Conservation (phyloP, 2,113 vertebrate genomes). For the Xiphias gladius region DNA sequence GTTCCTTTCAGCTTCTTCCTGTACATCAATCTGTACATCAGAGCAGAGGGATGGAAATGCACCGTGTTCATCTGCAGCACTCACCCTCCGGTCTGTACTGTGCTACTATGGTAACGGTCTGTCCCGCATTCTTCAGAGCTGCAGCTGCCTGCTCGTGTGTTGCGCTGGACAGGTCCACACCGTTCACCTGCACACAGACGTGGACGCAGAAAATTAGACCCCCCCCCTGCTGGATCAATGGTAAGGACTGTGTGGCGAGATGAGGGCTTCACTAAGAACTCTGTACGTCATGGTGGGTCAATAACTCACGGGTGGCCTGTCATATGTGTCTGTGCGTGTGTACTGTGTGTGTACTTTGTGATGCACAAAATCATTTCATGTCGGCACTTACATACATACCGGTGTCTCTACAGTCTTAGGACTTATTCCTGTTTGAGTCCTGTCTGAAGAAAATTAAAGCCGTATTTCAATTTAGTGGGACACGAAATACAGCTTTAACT, state of each 20-base stretch:
- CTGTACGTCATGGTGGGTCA: not conserved
- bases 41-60: not conserved
- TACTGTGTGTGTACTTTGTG: slow-evolving; percentile 13
- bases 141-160: slow-evolving; percentile 97
- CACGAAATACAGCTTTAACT: slow-evolving; percentile 11
- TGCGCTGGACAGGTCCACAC: slow-evolving; percentile 93
- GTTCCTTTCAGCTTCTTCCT: not conserved
- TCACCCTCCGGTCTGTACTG: slow-evolving; percentile 98
- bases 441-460: slow-evolving; percentile 46
- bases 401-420: slow-evolving; percentile 9
- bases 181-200: slow-evolving; percentile 88
- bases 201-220: slow-evolving; percentile 23
- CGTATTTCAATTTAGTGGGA: slow-evolving; percentile 25
- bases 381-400: slow-evolving; percentile 12
- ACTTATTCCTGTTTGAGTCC: slow-evolving; percentile 30
- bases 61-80: slow-evolving; percentile 35
- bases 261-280: not conserved
- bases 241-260: not conserved
- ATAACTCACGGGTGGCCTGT: slow-evolving; percentile 7
- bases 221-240: slow-evolving; percentile 18
- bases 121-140: slow-evolving; percentile 95
- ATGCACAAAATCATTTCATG: slow-evolving; percentile 17
- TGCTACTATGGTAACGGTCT: slow-evolving; percentile 94
- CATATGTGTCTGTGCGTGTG: not conserved
- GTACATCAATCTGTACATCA: not conserved